Percentiles rank a stretch among this genome's conserved stretches.
These are phyloP conservation scores for Formica exsecta DNA, from an alignment of 1,140 invertebrate genomes.

Conservation along the genomic window DNA sequence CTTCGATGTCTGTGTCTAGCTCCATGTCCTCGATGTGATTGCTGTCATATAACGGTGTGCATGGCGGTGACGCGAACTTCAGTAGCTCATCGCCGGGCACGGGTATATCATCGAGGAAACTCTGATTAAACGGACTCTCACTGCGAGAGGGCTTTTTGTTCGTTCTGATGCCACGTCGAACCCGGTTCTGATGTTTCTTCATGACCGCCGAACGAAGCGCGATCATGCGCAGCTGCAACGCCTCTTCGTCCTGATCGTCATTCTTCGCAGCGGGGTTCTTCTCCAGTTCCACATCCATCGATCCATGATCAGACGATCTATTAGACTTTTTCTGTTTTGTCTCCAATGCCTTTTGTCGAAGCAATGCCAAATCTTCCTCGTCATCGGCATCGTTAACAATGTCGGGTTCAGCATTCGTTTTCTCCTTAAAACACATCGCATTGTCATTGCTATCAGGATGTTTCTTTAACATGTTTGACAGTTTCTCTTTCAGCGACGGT, in stretches of 20 bases:
- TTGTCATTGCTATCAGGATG: conserved; percentile 37
- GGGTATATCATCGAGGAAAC: conserved; percentile 77
- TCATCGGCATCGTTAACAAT: conserved; percentile 69
- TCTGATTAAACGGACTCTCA: conserved; percentile 81
- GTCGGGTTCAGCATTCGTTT: not conserved
- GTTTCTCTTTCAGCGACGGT: conserved; percentile 82
- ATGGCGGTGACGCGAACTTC: conserved; percentile 48
- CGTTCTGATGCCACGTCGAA: conserved; percentile 66
- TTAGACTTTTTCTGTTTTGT: conserved; percentile 78
- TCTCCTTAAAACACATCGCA: conserved; percentile 39
- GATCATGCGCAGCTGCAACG: conserved; percentile 80
- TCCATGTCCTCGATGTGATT: conserved; percentile 84
- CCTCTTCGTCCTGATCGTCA: conserved; percentile 81
- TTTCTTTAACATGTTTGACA: conserved; percentile 80
- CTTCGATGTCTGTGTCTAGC: conserved; percentile 83
- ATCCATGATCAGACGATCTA: conserved; percentile 60
- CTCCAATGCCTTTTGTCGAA: conserved; percentile 81
- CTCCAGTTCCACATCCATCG: not conserved
- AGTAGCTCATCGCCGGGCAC: conserved; percentile 67
- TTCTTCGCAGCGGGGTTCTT: conserved; percentile 53
- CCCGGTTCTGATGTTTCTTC: conserved; percentile 80
- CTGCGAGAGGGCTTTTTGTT: conserved; percentile 62
- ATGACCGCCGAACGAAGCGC: conserved; percentile 83
- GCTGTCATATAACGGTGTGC: conserved; percentile 48
- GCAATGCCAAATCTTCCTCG: conserved; percentile 79